Evolutionary conservation across 2,888 invertebrate genomes (phyloP).

Genomic region (Teleiodes luculella): DNA sequence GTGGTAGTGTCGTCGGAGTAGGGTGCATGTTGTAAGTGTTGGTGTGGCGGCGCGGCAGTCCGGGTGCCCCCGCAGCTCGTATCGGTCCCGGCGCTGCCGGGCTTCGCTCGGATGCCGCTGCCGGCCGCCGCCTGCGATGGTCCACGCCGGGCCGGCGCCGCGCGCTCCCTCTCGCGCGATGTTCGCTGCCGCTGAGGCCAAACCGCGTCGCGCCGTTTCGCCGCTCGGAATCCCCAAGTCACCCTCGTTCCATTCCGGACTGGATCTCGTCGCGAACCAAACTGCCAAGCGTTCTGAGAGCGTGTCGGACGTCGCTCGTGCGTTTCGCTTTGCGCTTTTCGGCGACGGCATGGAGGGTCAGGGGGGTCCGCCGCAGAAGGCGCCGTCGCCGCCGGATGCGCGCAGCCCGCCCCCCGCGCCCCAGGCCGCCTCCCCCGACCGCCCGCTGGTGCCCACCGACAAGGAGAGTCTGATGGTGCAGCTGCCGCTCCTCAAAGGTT

Average conservation of each 20-base stretch:
- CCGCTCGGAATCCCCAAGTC: conserved; percentile 90
- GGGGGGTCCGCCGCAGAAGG: conserved; percentile 54
- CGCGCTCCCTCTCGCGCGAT: conserved; percentile 75
- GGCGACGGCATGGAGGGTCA: conserved; percentile 60
- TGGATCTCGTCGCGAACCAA: conserved; percentile 87
- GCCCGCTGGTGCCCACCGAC: conserved; percentile 52
- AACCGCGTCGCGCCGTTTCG: conserved; percentile 76
- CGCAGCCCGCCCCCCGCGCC: conserved; percentile 56
- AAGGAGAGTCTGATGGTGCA: conserved; percentile 72
- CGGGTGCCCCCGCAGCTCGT: conserved; percentile 70
- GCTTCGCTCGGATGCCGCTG: conserved; percentile 75
- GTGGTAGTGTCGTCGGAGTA: conserved; percentile 12
- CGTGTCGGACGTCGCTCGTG: conserved; percentile 71
- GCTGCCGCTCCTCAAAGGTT: conserved; percentile 76
- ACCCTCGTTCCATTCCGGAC: conserved; percentile 91
- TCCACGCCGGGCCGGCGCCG: conserved; percentile 78
- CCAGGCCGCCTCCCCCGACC: conserved; percentile 38
- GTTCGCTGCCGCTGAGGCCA: conserved; percentile 74
- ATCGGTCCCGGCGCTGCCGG: conserved; percentile 71
- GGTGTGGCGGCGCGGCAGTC: conserved; percentile 53
- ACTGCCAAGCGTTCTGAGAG: conserved; percentile 69
- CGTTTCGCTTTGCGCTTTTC: conserved; percentile 70
- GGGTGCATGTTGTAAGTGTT: conserved; percentile 32
- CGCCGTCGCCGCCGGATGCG: conserved; percentile 66
- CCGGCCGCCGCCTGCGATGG: conserved; percentile 77